Evolutionary conservation across 2,113 vertebrate species (phyloP).

Genomic region (Machaerirhynchus nigripectus): DNA sequence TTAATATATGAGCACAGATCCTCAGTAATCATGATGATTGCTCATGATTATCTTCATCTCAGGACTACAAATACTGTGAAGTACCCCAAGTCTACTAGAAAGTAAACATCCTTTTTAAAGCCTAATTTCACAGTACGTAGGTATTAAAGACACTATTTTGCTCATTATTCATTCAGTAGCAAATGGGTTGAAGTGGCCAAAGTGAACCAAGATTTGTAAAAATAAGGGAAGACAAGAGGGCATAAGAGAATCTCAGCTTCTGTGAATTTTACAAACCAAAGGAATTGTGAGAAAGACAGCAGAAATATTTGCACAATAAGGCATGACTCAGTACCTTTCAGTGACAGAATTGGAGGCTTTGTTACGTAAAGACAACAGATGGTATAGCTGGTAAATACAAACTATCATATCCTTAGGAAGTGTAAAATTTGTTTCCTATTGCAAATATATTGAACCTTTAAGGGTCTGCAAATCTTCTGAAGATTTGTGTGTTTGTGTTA

Average conservation of each 20-base stretch:
- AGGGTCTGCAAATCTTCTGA: neutral
- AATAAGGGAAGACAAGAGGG: neutral
- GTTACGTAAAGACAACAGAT: neutral
- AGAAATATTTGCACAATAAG: neutral
- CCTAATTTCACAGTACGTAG: neutral
- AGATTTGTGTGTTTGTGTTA: neutral
- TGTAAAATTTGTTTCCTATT: neutral
- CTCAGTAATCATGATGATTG: neutral
- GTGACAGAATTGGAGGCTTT: neutral
- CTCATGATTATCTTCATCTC: neutral
- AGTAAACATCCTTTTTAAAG: neutral
- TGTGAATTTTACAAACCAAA: neutral
- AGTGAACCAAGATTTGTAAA: neutral
- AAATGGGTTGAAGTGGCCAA: neutral
- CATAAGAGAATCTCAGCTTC: neutral
- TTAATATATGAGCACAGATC: neutral
- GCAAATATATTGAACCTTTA: neutral
- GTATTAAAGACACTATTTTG: neutral
- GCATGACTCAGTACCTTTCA: neutral
- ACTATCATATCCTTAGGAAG: neutral
- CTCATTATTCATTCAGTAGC: neutral
- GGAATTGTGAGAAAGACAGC: neutral
- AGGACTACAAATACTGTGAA: neutral
- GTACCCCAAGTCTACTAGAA: neutral
- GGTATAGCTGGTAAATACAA: neutral